Evolutionary conservation across 2,797 vertebrate species (phyloP), one percentile per base, ranked within the genome.

Genomic region (Myripristis jacobus): DNA sequence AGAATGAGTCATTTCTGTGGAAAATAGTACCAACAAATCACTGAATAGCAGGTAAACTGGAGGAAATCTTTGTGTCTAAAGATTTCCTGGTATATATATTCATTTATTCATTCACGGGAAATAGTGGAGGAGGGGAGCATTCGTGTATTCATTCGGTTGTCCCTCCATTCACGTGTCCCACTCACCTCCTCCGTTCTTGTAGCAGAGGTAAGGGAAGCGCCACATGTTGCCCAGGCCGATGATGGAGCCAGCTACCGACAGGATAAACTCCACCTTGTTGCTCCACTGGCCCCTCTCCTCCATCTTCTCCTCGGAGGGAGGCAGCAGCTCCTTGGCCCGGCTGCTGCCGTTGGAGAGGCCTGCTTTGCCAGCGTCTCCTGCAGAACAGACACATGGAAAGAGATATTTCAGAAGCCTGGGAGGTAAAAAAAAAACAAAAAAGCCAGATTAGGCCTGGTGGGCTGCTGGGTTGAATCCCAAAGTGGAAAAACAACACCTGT

Each of bases 121-220:
- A 2, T 4, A 9, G 25, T n/a, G 44, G 19, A 43, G 1, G 8
- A 53, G 18, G 25, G n/a, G n/a, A 11, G 13, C 44, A 27, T 3
- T 46, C 50, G 27, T 16, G 25, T 24, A 16, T 52, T 15, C 50
- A 52, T 52, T 18, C 52, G 34, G 24, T 12, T 6, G 10, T 22
- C 27, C 25, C 29, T 27, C 21, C 52, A 16, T n/a, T 16, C 24
- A 10, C 13, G 18, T 11, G 21, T 29, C 16, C 46, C 53, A 70
- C 95, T 95, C 83, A 98, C 97, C 96, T 93, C 97, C 96, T 16
- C 97, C 97, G 0, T 98, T 98, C 91, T 97, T 98, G 92, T 97
- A 98, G 92, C 97, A 98, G 66, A 98, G 95, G 84, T 98, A 98
- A 6, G 96, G 97, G 88, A 98, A 98, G 68, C 96, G 93, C 97